Evolutionary conservation across 2,888 invertebrate genomes (phyloP).

Genomic region (Anaspis maculata): DNA sequence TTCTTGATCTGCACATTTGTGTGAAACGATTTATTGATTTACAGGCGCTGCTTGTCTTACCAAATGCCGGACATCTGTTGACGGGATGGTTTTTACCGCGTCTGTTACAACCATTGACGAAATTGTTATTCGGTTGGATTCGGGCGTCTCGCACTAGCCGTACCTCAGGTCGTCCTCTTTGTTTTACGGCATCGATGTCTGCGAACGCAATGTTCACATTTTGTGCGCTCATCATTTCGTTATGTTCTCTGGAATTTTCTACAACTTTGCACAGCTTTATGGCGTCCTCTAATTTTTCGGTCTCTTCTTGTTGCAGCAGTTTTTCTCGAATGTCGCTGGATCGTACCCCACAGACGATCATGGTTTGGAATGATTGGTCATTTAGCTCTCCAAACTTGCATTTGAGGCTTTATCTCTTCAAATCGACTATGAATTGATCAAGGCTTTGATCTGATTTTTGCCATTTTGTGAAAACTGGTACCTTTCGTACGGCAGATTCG

Average conservation of each 20-base stretch:
- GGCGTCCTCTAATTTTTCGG: not conserved
- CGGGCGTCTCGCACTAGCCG: too few relatives aligned
- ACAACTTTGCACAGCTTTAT: not conserved
- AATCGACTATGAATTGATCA: conserved; percentile 1
- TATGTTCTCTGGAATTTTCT: not conserved
- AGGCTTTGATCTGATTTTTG: conserved; percentile 1
- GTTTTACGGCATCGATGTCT: too few relatives aligned
- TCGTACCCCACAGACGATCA: not conserved
- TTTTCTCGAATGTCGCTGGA: not conserved
- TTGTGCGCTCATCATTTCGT: not conserved
- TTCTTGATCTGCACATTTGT: too few relatives aligned
- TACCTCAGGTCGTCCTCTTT: too few relatives aligned
- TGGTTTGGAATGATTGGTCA: not conserved
- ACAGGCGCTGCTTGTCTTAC: too few relatives aligned
- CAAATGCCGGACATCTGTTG: too few relatives aligned
- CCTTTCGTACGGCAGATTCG: conserved; percentile 1
- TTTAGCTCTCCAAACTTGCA: conserved; percentile 2
- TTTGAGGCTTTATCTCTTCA: not conserved
- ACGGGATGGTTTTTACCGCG: too few relatives aligned
- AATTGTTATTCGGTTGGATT: too few relatives aligned
- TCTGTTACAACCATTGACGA: too few relatives aligned
- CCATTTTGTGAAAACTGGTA: conserved; percentile 1
- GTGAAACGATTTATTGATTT: too few relatives aligned
- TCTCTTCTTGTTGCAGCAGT: not conserved
- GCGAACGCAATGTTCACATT: not conserved